Evolutionary conservation across 2,113 vertebrate species (phyloP).

Genomic region (Antechinus stuartii): DNA sequence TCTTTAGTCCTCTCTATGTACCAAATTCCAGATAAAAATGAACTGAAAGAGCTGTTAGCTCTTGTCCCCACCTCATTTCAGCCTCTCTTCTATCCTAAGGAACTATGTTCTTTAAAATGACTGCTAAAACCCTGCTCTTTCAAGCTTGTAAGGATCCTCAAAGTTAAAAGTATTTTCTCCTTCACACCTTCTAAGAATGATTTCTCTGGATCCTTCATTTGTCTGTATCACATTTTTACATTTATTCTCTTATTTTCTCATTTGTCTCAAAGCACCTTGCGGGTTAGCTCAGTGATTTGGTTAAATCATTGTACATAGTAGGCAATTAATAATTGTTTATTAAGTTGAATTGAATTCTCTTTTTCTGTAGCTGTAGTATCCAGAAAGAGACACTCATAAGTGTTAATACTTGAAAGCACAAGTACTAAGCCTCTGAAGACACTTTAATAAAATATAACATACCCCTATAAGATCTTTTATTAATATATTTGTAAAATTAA

Average conservation of each 20-base stretch:
- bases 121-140: background rate
- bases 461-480: background rate
- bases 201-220: background rate
- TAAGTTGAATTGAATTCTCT: background rate
- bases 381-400: background rate
- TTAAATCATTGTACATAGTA: background rate
- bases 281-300: background rate
- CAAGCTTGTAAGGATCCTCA: background rate
- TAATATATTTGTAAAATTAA: conserved; percentile 21
- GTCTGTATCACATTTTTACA: background rate
- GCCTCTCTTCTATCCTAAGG: background rate
- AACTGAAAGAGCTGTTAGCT: background rate
- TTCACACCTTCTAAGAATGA: background rate
- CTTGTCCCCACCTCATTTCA: background rate
- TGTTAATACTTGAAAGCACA: background rate
- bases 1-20: background rate
- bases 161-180: background rate
- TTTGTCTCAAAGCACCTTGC: background rate
- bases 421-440: background rate
- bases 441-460: background rate
- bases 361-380: accelerated
- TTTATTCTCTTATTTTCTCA: background rate
- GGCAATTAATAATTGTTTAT: background rate
- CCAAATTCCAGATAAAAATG: background rate
- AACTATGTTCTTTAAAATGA: background rate